Evolutionary conservation across 2,113 vertebrate species (phyloP).

Genomic region (Larimichthys crocea): DNA sequence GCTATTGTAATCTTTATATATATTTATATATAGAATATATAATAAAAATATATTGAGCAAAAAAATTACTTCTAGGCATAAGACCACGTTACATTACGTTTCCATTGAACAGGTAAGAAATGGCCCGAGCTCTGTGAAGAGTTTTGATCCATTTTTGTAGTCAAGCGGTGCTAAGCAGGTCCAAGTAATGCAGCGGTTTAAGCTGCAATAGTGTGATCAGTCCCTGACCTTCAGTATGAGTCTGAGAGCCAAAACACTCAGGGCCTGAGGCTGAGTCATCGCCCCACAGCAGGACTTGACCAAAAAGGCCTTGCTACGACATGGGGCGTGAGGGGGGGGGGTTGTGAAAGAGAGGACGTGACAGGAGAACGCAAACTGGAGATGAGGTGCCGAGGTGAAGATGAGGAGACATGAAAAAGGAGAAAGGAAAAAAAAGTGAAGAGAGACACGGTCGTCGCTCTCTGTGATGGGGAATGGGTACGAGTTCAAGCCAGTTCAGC

Average conservation of each 20-base stretch:
- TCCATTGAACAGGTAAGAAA: conserved; percentile 78
- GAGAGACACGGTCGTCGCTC: conserved; percentile 32
- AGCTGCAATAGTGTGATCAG: conserved; percentile 52
- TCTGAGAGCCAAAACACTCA: conserved; percentile 44
- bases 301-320: conserved; percentile 55
- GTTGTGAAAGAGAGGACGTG: conserved; percentile 43
- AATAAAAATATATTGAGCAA: conserved; percentile 87
- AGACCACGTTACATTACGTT: conserved; percentile 81
- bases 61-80: conserved; percentile 83
- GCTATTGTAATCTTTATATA: conserved; percentile 85
- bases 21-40: conserved; percentile 89
- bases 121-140: conserved; percentile 49
- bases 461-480: conserved; percentile 55
- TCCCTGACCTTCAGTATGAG: conserved; percentile 46
- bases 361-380: conserved; percentile 49
- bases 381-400: conserved; percentile 48
- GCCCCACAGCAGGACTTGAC: conserved; percentile 37
- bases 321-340: background rate
- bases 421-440: conserved; percentile 25
- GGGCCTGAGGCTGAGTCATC: conserved; percentile 47
- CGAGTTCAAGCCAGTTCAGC: conserved; percentile 63
- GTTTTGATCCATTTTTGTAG: conserved; percentile 59
- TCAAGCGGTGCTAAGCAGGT: conserved; percentile 61
- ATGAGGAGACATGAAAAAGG: conserved; percentile 35
- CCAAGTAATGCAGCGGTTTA: conserved; percentile 39